Evolutionary conservation across 2,888 invertebrate genomes (phyloP), one percentile per base, ranked within the genome.

Genomic region (Dusona sp.): DNA sequence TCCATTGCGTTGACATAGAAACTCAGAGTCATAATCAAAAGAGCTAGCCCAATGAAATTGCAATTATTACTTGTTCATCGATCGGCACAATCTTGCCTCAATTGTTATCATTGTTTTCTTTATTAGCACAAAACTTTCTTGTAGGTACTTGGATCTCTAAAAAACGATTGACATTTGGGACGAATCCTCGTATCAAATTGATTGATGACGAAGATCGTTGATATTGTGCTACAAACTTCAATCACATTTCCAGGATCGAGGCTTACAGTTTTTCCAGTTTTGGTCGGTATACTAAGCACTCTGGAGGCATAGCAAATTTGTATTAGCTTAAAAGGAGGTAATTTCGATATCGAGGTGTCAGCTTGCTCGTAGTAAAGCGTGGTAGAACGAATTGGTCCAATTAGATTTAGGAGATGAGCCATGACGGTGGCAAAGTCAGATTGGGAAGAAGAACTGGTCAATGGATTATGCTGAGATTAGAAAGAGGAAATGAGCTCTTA

Each of bases 311-410:
- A n/a, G 16, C 22, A 38, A 54, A 48, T 73, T 16, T 16, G n/a
- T 38, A 36, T 57, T 54, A n/a, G 22, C 73, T 22, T 22, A 36
- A 73, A 73, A 54, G 19, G 13, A 36, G 45, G 36, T 54, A 29
- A 70, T 16, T 22, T 57, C 25, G 48, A 74, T 42, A 7, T 25
- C 36, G 8, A 25, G 22, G 54, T 57, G 38, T 57, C 38, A 22
- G 57, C 22, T 57, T 22, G 38, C 38, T 57, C 25, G 22, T 7
- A 51, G 13, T 3, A 16, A 6, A 38, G 57, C 57, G 25, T 16
- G 38, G n/a, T 42, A 57, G 51, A 73, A 73, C 36, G 51, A 73
- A 73, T 73, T 6, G 42, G 33, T 51, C 36, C 33, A n/a, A 54
- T 54, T 54, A 54, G 22, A 74, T 74, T 74, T 74, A 3, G n/a